These are phyloP conservation scores for Calycopis cecrops DNA, from an alignment of 1,140 invertebrate species.

Conservation along the genomic window DNA sequence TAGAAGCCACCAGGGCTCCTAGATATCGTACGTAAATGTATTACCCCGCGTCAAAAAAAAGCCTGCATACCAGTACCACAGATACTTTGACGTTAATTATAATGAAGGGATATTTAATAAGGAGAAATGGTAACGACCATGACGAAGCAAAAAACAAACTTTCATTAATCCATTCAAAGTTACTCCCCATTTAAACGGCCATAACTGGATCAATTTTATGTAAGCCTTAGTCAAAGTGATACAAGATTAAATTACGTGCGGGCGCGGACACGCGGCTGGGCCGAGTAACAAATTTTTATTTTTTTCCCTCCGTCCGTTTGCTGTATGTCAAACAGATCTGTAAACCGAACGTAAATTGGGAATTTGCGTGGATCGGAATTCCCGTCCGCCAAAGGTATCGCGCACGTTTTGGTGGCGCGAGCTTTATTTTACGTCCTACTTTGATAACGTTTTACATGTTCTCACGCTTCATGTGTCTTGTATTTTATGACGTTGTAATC, in stretches of 20 bases:
- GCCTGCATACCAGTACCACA: too few species aligned
- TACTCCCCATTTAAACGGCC: constrained; percentile 5
- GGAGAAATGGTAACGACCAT: too few species aligned
- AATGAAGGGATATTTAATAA: too few species aligned
- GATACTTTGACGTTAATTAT: too few species aligned
- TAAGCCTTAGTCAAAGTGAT: constrained; percentile 53
- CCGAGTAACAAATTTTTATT: constrained; percentile 38
- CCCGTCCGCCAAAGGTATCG: constrained; percentile 22
- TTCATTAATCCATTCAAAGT: constrained; percentile 2
- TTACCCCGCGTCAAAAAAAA: too few species aligned
- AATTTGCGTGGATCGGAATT: constrained; percentile 43
- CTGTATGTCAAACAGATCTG: constrained; percentile 60
- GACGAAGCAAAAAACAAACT: background rate
- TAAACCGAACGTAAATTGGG: constrained; percentile 53
- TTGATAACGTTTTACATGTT: constrained; percentile 4
- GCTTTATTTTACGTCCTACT: constrained; percentile 18
- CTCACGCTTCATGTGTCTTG: background rate
- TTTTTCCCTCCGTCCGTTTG: constrained; percentile 53
- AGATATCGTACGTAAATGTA: too few species aligned
- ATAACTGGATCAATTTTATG: constrained; percentile 34
- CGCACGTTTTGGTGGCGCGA: constrained; percentile 14
- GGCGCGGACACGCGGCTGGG: constrained; percentile 34
- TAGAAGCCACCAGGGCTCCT: too few species aligned
- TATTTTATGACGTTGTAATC: too few species aligned
- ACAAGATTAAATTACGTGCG: constrained; percentile 56